Conservation (phyloP, 2,888 invertebrate species). For the Miltochrista miniata region DNA sequence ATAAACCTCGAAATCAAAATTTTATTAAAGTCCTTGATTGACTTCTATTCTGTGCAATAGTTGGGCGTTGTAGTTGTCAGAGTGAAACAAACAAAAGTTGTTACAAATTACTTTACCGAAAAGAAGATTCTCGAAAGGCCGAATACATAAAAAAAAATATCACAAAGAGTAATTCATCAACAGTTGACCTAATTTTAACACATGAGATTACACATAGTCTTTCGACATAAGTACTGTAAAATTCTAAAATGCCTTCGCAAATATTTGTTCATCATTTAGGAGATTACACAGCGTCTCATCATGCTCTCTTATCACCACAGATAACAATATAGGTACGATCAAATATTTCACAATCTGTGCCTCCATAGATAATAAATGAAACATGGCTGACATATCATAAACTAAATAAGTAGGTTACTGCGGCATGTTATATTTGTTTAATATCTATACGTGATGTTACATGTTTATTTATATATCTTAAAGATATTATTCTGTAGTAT, state of each 20-base stretch:
- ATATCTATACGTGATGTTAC: neutral
- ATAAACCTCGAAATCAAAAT: too few relatives aligned
- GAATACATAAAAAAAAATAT: neutral
- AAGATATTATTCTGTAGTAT: neutral
- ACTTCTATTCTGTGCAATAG: too few relatives aligned
- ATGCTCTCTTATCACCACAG: neutral
- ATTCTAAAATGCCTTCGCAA: slow-evolving; percentile 9
- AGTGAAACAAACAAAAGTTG: too few relatives aligned
- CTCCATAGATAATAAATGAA: slow-evolving; percentile 1
- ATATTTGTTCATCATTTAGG: slow-evolving; percentile 9
- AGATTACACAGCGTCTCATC: slow-evolving; percentile 7
- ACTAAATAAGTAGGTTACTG: neutral
- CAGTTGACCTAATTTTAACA: neutral
- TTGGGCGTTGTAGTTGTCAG: too few relatives aligned
- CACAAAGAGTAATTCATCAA: neutral
- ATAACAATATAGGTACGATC: neutral
- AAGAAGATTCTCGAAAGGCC: neutral
- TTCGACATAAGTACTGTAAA: neutral
- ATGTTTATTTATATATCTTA: neutral
- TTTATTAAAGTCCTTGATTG: too few relatives aligned
- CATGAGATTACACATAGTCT: neutral
- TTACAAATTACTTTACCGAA: too few relatives aligned
- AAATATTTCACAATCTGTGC: slow-evolving; percentile 6
- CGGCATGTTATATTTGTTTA: neutral
- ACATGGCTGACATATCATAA: slow-evolving; percentile 4